Percentiles rank a stretch among this genome's conserved stretches.
phyloP scores from a whole-genome alignment of 2,888 invertebrate species.

The Andrena flavipes region DNA sequence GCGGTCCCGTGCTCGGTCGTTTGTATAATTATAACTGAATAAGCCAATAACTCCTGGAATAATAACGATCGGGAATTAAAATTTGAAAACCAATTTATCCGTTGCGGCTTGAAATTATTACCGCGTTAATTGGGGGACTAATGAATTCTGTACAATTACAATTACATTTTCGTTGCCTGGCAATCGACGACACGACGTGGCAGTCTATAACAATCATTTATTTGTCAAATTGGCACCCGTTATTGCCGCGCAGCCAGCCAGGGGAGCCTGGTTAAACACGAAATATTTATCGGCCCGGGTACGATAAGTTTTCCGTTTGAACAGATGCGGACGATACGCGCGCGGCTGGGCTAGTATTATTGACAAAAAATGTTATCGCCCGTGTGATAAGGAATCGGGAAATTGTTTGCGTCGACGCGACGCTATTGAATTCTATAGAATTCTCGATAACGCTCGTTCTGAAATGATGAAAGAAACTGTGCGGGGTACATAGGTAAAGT shows the following conservation, averaged over 20 bases:
- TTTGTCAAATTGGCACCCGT: conserved; percentile 46
- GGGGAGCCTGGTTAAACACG: conserved; percentile 38
- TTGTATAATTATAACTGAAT: conserved; percentile 67
- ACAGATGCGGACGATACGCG: conserved; percentile 20
- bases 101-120: conserved; percentile 66
- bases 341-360: not conserved
- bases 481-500: too few species aligned
- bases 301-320: conserved; percentile 52
- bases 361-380: not conserved
- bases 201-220: conserved; percentile 54
- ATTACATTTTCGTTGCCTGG: conserved; percentile 50
- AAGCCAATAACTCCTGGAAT: conserved; percentile 64
- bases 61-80: conserved; percentile 69
- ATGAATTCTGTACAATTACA: conserved; percentile 66
- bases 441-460: not conserved
- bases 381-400: not conserved
- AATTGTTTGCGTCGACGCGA: not conserved
- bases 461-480: too few species aligned
- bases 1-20: conserved; percentile 51
- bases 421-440: not conserved
- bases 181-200: conserved; percentile 31
- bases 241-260: conserved; percentile 13
- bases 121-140: conserved; percentile 68
- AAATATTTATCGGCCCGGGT: conserved; percentile 37
- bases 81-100: conserved; percentile 70